Percentiles rank a stretch among this genome's conserved stretches.
Evolutionary conservation across 92 coral and sea anemone genomes (phyloP).

Genomic region (Actinostola sp.): DNA sequence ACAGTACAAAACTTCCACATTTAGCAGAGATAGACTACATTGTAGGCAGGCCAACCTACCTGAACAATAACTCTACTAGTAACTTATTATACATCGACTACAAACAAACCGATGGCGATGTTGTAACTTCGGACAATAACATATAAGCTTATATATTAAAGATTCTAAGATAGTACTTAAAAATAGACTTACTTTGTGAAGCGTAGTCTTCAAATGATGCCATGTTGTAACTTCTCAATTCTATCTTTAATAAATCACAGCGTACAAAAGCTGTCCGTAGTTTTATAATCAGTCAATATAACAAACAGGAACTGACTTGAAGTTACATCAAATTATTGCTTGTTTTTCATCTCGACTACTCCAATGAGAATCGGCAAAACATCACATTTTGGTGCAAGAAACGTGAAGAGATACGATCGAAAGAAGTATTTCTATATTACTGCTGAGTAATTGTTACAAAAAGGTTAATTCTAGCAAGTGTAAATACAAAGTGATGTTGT

Average conservation of each 20-base stretch:
- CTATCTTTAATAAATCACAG: not conserved
- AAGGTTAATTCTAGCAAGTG: too few species aligned
- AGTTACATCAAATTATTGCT: not conserved
- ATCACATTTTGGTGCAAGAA: not conserved
- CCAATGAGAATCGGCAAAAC: not conserved
- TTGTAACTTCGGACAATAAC: not conserved
- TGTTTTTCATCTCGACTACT: not conserved
- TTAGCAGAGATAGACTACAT: too few species aligned
- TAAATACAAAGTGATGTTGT: too few species aligned
- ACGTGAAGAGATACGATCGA: not conserved
- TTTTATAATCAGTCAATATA: too few species aligned
- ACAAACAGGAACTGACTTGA: too few species aligned
- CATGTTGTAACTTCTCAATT: conserved; percentile 8
- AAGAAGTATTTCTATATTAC: not conserved
- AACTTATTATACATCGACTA: too few species aligned
- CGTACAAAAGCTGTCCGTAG: too few species aligned
- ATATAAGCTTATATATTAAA: not conserved
- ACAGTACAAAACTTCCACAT: too few species aligned
- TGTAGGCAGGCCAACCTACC: too few species aligned
- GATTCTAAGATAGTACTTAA: not conserved
- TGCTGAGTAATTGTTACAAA: not conserved
- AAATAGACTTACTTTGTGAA: conserved; percentile 22
- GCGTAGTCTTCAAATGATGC: conserved; percentile 50
- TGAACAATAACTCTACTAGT: too few species aligned
- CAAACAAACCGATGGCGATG: not conserved